Conservation (phyloP, 2,888 invertebrate species). For the Tetragonula carbonaria region DNA sequence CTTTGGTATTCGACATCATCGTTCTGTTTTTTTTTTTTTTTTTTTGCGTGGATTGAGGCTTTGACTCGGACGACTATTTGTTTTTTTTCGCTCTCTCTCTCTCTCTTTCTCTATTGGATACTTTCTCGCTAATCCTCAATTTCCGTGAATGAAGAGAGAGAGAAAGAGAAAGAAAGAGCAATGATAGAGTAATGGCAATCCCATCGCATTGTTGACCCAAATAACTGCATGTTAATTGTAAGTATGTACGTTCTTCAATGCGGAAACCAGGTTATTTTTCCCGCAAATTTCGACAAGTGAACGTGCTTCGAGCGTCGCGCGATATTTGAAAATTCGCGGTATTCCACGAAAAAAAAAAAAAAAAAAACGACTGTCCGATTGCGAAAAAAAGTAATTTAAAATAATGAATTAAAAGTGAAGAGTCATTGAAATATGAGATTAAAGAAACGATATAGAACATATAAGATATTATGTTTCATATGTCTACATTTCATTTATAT, state of each 20-base stretch:
- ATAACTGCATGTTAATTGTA: constrained; percentile 59
- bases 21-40: background rate
- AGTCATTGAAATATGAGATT: too few relatives aligned
- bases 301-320: background rate
- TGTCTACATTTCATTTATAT: too few relatives aligned
- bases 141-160: constrained; percentile 13
- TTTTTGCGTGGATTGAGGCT: background rate
- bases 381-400: too few relatives aligned
- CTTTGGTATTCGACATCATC: background rate
- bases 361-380: too few relatives aligned
- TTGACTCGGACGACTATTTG: background rate
- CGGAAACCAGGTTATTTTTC: constrained; percentile 52
- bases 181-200: background rate
- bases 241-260: constrained; percentile 24
- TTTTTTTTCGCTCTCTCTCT: background rate
- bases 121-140: constrained; percentile 25
- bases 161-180: constrained; percentile 12
- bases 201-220: constrained; percentile 54
- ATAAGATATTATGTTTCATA: too few relatives aligned
- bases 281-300: constrained; percentile 23
- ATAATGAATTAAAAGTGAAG: too few relatives aligned
- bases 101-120: too few relatives aligned
- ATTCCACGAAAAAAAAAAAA: too few relatives aligned
- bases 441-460: too few relatives aligned
- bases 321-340: too few relatives aligned